phyloP scores from a whole-genome alignment of 2,113 vertebrate genomes.

The Malaclemys terrapin region DNA sequence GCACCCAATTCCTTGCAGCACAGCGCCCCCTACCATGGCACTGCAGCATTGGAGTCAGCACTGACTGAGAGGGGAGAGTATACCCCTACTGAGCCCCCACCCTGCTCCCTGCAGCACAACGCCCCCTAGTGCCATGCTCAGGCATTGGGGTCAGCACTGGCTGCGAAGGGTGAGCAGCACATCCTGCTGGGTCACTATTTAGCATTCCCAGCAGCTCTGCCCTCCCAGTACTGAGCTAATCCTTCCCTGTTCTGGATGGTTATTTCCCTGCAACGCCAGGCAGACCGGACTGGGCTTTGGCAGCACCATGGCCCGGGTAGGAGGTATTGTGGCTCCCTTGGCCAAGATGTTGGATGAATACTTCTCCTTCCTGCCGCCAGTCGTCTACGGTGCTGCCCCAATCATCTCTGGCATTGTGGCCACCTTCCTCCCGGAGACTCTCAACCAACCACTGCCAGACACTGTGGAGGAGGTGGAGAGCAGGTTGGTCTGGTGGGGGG shows the following conservation, averaged over 20 bases:
- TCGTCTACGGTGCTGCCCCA: constrained; percentile 84
- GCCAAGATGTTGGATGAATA: constrained; percentile 90
- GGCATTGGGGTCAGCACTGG: neutral
- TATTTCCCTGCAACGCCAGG: constrained; percentile 63
- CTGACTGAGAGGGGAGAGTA: neutral
- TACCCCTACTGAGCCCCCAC: neutral
- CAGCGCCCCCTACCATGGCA: neutral
- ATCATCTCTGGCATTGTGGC: constrained; percentile 77
- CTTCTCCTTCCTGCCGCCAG: constrained; percentile 82
- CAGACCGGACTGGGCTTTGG: constrained; percentile 92
- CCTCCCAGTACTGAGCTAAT: neutral
- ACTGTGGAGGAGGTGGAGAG: constrained; percentile 88
- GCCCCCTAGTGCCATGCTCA: neutral
- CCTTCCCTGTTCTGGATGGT: neutral
- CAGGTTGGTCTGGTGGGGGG: constrained; percentile 55
- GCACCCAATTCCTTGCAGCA: neutral
- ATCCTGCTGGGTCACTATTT: neutral
- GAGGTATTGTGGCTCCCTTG: constrained; percentile 90
- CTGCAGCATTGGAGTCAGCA: neutral
- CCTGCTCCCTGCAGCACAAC: neutral
- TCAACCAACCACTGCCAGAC: constrained; percentile 85
- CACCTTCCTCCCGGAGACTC: constrained; percentile 88
- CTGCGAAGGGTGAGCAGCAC: neutral
- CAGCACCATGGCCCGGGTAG: constrained; percentile 90
- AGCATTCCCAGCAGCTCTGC: neutral